Evolutionary conservation across 1,140 invertebrate genomes (phyloP), one percentile per base, ranked within the genome.

Genomic region (Ceratosolen fusciceps): DNA sequence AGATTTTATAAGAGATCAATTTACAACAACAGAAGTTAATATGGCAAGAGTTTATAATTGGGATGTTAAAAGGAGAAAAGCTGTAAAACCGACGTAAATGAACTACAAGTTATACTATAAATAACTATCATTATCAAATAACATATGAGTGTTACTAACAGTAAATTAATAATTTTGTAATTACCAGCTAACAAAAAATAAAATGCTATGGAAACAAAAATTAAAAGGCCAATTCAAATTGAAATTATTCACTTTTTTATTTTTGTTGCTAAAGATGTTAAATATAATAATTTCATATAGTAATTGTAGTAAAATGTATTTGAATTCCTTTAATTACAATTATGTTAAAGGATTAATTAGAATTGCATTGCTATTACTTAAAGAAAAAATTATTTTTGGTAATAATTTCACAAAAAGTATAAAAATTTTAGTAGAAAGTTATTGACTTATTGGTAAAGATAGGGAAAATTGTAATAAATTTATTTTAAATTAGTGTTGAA

Each of bases 11-110:
- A 95, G 96, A 86, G 98, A 99, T 93, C 98, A 99, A 90, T 96
- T 97, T 86, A 99, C 98, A 10, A 99, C 98, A 14, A 97, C 97
- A 67, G 98, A 99, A 94, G 98, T 99, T 7, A 99, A 98, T 87
- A 98, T 99, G 96, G 97, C 98, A 52, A 91, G 97, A 86, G 96
- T 98, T 31, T 98, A 96, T 85, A 99, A 99, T 88, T 98, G 97
- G 97, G 95, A 98, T 91, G 96, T 98, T 0, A 98, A 97, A 87
- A 93, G 94, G 85, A 92, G 96, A 81, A 94, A 96, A 88, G 93
- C 95, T 52, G 90, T 89, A 43, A 92, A 92, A 84, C 49, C 85
- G 19, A 81, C 82, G 79, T 85, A 75, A 85, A 82, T n/a, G n/a
- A 80, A 49, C 24, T 56, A 68, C 29, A 70, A 76, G 21, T 68